Conservation (phyloP, 2,113 vertebrate species). For the Python bivittatus region DNA sequence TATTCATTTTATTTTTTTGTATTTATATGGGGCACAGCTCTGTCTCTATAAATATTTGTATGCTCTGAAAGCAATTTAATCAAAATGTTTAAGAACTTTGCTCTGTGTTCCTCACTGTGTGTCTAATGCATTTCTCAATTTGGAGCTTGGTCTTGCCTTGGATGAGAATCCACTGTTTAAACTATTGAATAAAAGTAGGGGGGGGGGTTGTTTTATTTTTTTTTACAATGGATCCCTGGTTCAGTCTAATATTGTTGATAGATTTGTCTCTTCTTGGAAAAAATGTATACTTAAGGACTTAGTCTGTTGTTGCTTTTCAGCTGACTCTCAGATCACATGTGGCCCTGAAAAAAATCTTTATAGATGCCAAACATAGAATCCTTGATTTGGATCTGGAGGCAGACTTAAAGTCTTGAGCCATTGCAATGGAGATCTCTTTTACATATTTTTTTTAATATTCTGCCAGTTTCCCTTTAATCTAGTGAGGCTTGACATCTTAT, state of each 20-base stretch:
- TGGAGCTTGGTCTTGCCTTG: background rate
- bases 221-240: background rate
- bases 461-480: background rate
- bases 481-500: background rate
- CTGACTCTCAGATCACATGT: background rate
- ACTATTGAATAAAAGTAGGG: background rate
- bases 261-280: background rate
- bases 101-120: background rate
- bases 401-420: background rate
- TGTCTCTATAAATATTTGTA: background rate
- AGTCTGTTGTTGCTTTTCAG: background rate
- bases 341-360: background rate
- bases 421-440: background rate
- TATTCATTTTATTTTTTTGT: background rate
- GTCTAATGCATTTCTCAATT: background rate
- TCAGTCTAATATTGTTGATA: background rate
- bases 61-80: background rate
- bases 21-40: background rate
- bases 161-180: background rate
- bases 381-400: background rate
- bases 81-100: background rate
- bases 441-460: background rate
- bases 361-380: background rate
- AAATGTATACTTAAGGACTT: background rate
- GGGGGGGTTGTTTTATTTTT: background rate